Percentiles rank a stretch among this genome's conserved stretches.
Evolutionary conservation across 1,140 invertebrate genomes (phyloP).

Genomic region (Papilio machaon): DNA sequence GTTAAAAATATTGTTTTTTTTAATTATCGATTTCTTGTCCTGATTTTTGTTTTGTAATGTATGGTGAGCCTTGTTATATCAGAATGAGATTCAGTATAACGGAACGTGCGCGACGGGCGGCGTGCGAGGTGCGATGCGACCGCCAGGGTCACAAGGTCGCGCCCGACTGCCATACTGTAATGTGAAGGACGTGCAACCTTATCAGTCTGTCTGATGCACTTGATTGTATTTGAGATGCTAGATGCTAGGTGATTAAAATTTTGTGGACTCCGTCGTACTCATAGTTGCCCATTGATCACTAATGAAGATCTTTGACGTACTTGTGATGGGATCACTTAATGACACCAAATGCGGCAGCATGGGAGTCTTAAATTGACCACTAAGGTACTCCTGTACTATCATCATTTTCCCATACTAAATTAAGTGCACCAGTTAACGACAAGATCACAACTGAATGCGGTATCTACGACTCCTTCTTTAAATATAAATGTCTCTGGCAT

Average conservation of each 20-base stretch:
- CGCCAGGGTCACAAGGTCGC: constrained; percentile 44
- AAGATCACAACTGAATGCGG: too few species aligned
- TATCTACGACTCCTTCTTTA: too few species aligned
- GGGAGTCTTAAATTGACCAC: too few species aligned
- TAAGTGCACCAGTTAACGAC: too few species aligned
- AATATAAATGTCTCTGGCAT: too few species aligned
- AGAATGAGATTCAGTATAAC: constrained; percentile 36
- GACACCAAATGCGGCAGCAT: too few species aligned
- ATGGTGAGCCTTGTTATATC: constrained; percentile 22
- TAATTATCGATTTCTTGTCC: not conserved
- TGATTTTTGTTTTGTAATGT: not conserved
- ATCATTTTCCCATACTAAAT: too few species aligned
- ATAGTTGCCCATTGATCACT: too few species aligned
- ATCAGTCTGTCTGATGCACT: not conserved
- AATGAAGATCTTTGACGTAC: too few species aligned
- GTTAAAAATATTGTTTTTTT: not conserved
- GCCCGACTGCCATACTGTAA: constrained; percentile 29
- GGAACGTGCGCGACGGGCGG: not conserved
- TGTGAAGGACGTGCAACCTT: constrained; percentile 35
- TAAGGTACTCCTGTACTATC: too few species aligned
- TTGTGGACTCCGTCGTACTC: too few species aligned
- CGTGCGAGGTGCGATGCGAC: constrained; percentile 4
- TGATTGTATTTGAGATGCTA: not conserved
- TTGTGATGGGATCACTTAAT: too few species aligned
- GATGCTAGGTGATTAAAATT: not conserved